Evolutionary conservation across 2,113 vertebrate genomes (phyloP).

Genomic region (Phalacrocorax pelagicus): DNA sequence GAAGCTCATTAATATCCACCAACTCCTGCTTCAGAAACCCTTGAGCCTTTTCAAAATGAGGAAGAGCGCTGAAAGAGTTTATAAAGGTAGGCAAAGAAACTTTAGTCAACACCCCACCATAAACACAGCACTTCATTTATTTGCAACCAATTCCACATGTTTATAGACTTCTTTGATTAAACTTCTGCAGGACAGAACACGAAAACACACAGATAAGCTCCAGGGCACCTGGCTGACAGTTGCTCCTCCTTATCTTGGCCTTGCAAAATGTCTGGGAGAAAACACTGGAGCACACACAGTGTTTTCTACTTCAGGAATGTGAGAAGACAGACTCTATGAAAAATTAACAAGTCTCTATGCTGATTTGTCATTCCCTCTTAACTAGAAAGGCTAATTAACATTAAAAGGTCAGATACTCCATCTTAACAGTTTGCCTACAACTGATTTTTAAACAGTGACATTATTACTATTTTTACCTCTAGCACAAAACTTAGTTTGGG

Average conservation of each 20-base stretch:
- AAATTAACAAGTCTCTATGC: neutral
- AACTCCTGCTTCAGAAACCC: neutral
- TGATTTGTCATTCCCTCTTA: constrained; percentile 25
- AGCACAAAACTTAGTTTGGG: neutral
- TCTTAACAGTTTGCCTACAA: constrained; percentile 4
- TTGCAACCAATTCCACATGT: neutral
- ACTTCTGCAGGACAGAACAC: neutral
- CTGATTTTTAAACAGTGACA: constrained; percentile 1
- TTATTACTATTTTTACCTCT: neutral
- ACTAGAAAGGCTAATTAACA: constrained; percentile 39
- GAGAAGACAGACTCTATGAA: neutral
- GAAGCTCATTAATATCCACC: neutral
- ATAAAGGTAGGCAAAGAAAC: neutral
- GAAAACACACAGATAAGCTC: constrained; percentile 32
- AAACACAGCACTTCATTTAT: neutral
- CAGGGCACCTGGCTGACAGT: constrained; percentile 42
- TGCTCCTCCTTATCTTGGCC: constrained; percentile 45
- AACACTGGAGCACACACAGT: neutral
- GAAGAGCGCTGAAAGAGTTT: neutral
- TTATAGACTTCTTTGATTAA: constrained; percentile 11
- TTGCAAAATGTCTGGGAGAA: constrained; percentile 22
- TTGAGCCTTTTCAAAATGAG: neutral
- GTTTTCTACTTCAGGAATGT: neutral
- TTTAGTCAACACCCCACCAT: neutral
- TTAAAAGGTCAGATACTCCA: constrained; percentile 48